phyloP scores from a whole-genome alignment of 2,113 vertebrate genomes.

The Siniperca chuatsi region DNA sequence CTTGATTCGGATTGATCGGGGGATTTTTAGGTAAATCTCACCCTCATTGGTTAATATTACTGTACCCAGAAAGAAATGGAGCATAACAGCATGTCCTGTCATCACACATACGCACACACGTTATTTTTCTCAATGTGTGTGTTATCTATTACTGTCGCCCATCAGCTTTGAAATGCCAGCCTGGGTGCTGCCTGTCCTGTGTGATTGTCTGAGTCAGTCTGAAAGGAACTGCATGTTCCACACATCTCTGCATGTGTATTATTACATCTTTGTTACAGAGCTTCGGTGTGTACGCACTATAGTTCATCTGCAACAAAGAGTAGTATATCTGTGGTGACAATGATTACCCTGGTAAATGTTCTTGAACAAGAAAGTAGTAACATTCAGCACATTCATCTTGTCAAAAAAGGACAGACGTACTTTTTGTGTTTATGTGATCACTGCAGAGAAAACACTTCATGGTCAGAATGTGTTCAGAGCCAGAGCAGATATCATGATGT shows the following conservation, averaged over 20 bases:
- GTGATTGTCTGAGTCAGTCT: slow-evolving; percentile 33
- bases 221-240: slow-evolving; percentile 37
- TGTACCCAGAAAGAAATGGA: neutral
- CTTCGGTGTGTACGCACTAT: neutral
- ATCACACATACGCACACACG: slow-evolving; percentile 19
- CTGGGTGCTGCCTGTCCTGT: slow-evolving; percentile 11
- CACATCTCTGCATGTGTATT: slow-evolving; percentile 38
- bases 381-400: neutral
- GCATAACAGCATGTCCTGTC: slow-evolving; percentile 11
- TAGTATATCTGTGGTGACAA: neutral
- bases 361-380: neutral
- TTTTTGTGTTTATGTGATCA: neutral
- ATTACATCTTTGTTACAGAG: neutral
- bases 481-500: neutral
- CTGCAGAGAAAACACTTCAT: neutral
- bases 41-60: neutral
- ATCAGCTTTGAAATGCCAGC: slow-evolving; percentile 29
- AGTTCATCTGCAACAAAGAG: neutral
- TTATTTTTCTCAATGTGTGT: slow-evolving; percentile 13
- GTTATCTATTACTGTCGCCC: slow-evolving; percentile 20
- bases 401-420: neutral
- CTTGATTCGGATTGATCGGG: neutral
- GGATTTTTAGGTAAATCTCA: neutral
- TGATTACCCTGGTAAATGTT: neutral
- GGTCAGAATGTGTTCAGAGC: neutral